Evolutionary conservation across 2,797 vertebrate genomes (phyloP).

Genomic region (Micromesistius poutassou): DNA sequence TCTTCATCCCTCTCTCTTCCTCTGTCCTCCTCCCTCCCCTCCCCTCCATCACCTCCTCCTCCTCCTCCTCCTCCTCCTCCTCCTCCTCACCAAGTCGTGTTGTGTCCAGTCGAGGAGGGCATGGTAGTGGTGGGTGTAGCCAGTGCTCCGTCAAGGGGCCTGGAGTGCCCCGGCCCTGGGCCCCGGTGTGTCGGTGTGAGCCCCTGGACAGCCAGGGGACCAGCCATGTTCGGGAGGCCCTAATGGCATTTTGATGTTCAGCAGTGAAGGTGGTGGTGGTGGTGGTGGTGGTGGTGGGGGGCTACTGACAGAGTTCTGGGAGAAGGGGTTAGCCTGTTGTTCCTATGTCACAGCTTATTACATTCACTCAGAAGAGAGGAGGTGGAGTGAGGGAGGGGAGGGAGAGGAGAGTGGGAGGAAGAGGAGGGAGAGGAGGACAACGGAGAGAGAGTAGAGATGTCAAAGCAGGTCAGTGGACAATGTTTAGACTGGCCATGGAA

Average conservation of each 20-base stretch:
- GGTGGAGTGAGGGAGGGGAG: slow-evolving; percentile 39
- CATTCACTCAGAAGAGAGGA: slow-evolving; percentile 85
- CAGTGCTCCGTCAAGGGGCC: slow-evolving; percentile 49
- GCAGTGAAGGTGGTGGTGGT: slow-evolving; percentile 83
- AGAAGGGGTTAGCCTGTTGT: slow-evolving; percentile 81
- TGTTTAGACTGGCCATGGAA: not conserved
- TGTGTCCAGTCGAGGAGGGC: not conserved
- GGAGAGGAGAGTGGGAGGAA: slow-evolving; percentile 23
- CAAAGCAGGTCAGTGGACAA: not conserved
- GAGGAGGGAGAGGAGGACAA: slow-evolving; percentile 14
- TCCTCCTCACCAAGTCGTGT: not conserved
- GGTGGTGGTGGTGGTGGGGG: slow-evolving; percentile 78
- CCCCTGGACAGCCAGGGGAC: slow-evolving; percentile 45
- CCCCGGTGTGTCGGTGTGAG: slow-evolving; percentile 47
- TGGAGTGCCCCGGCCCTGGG: slow-evolving; percentile 58
- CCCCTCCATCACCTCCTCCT: not conserved
- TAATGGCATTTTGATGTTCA: slow-evolving; percentile 99
- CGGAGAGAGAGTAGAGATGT: slow-evolving; percentile 32
- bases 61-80: not conserved
- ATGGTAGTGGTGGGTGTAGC: slow-evolving; percentile 53
- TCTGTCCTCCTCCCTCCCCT: slow-evolving; percentile 32
- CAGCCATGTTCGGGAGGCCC: slow-evolving; percentile 82
- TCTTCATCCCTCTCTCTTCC: slow-evolving; percentile 23
- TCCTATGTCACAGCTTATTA: slow-evolving; percentile 99
- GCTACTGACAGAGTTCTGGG: slow-evolving; percentile 75